Conservation (phyloP, 2,888 invertebrate species). For the Hypomecis punctinalis region DNA sequence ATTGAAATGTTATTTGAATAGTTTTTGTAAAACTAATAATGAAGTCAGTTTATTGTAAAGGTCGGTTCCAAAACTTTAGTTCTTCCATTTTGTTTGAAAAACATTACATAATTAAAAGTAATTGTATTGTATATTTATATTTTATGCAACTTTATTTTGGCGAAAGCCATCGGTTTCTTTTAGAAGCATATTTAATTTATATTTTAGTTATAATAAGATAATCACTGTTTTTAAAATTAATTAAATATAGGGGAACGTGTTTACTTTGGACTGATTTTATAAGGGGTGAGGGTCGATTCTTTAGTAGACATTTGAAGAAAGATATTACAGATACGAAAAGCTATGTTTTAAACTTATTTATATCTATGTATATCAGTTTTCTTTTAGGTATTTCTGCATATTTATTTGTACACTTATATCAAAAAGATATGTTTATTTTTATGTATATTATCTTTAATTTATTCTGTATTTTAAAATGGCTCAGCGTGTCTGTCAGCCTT, state of each 20-base stretch:
- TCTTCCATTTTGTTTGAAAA: conserved; percentile 51
- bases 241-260: conserved; percentile 20
- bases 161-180: conserved; percentile 40
- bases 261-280: conserved; percentile 28
- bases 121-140: conserved; percentile 29
- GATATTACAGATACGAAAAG: not conserved
- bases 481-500: conserved; percentile 1
- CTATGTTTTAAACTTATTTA: not conserved
- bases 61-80: conserved; percentile 39
- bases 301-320: conserved; percentile 13
- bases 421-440: not conserved
- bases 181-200: conserved; percentile 39
- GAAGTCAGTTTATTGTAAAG: conserved; percentile 30
- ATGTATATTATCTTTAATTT: not conserved
- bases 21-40: not conserved
- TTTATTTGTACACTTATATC: not conserved
- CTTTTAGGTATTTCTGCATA: not conserved
- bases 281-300: conserved; percentile 9
- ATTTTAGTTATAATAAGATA: conserved; percentile 28
- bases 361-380: not conserved
- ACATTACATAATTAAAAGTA: conserved; percentile 24
- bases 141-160: conserved; percentile 35
- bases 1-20: conserved; percentile 1
- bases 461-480: not conserved
- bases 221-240: conserved; percentile 31